Percentiles rank a stretch among this genome's conserved stretches.
These are phyloP conservation scores for Dasyprocta punctata DNA, from an alignment of 2,113 vertebrate genomes.

Conservation along the genomic window DNA sequence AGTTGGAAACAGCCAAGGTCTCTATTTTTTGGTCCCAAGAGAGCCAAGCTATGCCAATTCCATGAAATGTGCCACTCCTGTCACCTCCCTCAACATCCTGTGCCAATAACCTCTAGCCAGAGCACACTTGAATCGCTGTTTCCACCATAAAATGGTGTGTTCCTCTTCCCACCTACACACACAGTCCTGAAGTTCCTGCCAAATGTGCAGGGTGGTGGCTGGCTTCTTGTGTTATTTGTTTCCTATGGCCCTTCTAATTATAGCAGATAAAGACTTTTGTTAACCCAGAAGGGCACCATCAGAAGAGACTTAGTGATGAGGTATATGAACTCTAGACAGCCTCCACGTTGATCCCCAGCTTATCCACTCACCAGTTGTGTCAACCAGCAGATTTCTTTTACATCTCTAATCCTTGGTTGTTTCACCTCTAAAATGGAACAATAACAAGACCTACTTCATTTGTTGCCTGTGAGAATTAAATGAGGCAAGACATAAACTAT, in stretches of 20 bases:
- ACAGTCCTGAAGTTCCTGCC: neutral
- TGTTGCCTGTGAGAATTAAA: constrained; percentile 6
- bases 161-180: neutral
- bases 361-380: neutral
- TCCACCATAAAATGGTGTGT: neutral
- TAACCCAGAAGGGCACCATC: neutral
- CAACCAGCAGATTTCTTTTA: neutral
- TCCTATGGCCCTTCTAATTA: neutral
- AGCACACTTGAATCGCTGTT: neutral
- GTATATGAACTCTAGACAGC: neutral
- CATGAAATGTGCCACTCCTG: neutral
- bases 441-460: neutral
- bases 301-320: neutral
- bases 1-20: neutral
- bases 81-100: neutral
- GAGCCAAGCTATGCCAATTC: neutral
- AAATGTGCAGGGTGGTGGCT: neutral
- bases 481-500: neutral
- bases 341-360: neutral
- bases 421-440: neutral
- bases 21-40: neutral
- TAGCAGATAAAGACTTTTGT: neutral
- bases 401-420: neutral
- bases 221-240: neutral
- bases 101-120: neutral